Evolutionary conservation across 1,140 invertebrate genomes (phyloP), one percentile per base, ranked within the genome.

Genomic region (Anastrepha ludens): DNA sequence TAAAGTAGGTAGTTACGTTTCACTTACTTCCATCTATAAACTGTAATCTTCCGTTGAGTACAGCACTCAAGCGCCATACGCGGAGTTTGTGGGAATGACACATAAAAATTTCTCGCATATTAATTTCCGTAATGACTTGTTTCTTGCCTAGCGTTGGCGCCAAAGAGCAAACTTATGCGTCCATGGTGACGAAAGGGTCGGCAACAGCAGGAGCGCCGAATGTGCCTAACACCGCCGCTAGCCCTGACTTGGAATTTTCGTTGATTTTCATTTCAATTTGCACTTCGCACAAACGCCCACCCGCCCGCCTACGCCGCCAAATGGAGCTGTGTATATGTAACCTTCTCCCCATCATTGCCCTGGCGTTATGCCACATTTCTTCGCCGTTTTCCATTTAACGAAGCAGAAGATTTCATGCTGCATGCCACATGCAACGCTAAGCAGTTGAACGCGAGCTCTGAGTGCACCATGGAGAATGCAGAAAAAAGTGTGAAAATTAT

Each of bases 401-500:
- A 81, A 81, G 74, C 74, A 81, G 9, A 81, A 55, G 74, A 58
- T 81, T 81, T 29, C 50, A 81, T 6, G 74, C 74, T 8, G 47
- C 47, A 55, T 81, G 50, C 74, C 17, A 17, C 74, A 55, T 81
- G 74, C 74, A 20, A 81, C n/a, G 20, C 74, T 47, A 62, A 5
- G n/a, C 7, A 62, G 15, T n/a, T 8, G 8, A 62, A 62, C n/a
- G 7, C 8, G 29, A 29, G 29, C 29, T 29, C 29, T 29, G 29
- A 29, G 29, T 29, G 70, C 70, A 15, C 41, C 13, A 47, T 41
- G 39, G 55, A 50, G n/a, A 81, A 81, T 81, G 47, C 74, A 81
- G 29, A 29, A 81, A 20, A 81, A 81, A 81, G 74, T 81, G 74
- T 81, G 74, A 81, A 81, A 81, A 81, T 81, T 81, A 81, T 81